Conservation (phyloP, 2,113 vertebrate species). For the Oncorhynchus mykiss region DNA sequence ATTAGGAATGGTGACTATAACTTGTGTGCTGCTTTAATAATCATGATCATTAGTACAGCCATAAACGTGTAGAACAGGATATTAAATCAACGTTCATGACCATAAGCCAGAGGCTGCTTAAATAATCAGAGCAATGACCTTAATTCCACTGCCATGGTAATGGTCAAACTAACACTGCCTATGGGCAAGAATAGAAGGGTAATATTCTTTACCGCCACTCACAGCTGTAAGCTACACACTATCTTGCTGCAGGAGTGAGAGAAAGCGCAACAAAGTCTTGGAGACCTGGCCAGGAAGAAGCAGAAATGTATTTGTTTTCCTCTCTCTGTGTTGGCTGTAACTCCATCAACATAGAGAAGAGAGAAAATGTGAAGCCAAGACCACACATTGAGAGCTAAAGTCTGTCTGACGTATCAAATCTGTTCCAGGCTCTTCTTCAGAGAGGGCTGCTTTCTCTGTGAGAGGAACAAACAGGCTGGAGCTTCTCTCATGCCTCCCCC, state of each 20-base stretch:
- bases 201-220: too few relatives aligned
- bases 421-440: constrained; percentile 12
- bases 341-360: constrained; percentile 26
- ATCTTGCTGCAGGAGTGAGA: too few relatives aligned
- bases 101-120: constrained; percentile 17
- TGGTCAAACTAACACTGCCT: too few relatives aligned
- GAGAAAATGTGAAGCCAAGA: constrained; percentile 23
- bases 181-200: too few relatives aligned
- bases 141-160: not conserved
- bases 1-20: constrained; percentile 21
- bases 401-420: constrained; percentile 38
- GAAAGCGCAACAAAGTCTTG: too few relatives aligned
- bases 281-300: not conserved
- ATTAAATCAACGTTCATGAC: constrained; percentile 21
- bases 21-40: constrained; percentile 29
- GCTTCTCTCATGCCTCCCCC: not conserved
- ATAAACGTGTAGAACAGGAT: constrained; percentile 28
- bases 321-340: constrained; percentile 18
- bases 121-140: constrained; percentile 29
- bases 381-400: constrained; percentile 49
- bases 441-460: too few relatives aligned
- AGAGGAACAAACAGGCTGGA: too few relatives aligned
- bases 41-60: constrained; percentile 25
- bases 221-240: too few relatives aligned
- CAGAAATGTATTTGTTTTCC: constrained; percentile 3